Evolutionary conservation across 2,113 vertebrate species (phyloP).

Genomic region (Gasterosteus nipponicus): DNA sequence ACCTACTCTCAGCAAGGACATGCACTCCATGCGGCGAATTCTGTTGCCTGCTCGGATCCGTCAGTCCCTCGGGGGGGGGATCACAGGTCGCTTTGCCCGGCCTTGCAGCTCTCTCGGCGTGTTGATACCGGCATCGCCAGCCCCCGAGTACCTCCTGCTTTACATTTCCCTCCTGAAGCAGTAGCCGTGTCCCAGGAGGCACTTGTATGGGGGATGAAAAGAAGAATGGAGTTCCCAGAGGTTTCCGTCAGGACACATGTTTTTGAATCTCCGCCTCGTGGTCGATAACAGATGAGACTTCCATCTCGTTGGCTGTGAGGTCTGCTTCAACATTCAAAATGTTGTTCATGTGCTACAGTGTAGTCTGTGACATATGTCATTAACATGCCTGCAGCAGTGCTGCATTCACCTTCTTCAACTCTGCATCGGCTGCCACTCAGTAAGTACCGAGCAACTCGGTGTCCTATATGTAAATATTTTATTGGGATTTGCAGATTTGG

Average conservation of each 20-base stretch:
- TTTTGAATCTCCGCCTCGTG: constrained; percentile 14
- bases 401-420: neutral
- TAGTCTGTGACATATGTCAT: constrained; percentile 3
- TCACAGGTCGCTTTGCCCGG: constrained; percentile 22
- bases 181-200: constrained; percentile 32
- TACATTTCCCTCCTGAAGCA: constrained; percentile 27
- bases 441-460: neutral
- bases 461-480: neutral
- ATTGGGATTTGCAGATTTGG: neutral
- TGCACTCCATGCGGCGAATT: constrained; percentile 12
- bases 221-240: neutral
- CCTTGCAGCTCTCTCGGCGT: constrained; percentile 12
- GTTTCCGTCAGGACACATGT: constrained; percentile 11
- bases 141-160: neutral
- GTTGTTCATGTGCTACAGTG: neutral
- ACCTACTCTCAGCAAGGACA: constrained; percentile 48
- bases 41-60: constrained; percentile 51
- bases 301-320: constrained; percentile 2
- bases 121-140: neutral
- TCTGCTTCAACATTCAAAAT: neutral
- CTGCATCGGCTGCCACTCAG: neutral
- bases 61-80: constrained; percentile 24
- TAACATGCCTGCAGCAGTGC: neutral
- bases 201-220: constrained; percentile 37
- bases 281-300: constrained; percentile 7